A percentile compares a stretch with the other conserved stretches of the same genome.
Evolutionary conservation across 1,140 invertebrate genomes (phyloP).

Genomic region (Nixonia krombeini): DNA sequence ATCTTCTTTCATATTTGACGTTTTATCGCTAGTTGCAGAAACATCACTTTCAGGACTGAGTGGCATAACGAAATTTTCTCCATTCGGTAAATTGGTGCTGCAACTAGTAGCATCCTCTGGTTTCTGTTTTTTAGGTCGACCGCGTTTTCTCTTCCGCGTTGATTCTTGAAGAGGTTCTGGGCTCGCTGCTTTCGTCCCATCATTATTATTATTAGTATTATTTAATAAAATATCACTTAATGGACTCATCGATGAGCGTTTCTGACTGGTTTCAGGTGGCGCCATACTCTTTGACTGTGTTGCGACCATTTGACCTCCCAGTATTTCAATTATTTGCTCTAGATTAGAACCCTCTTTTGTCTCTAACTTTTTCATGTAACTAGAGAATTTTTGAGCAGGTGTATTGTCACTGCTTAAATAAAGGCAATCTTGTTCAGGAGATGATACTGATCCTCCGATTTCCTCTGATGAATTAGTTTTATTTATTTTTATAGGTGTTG

Average conservation of each 20-base stretch:
- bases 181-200: slow-evolving; percentile 38
- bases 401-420: slow-evolving; percentile 51
- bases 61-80: slow-evolving; percentile 68
- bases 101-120: slow-evolving; percentile 20
- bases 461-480: slow-evolving; percentile 1
- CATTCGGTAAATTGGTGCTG: slow-evolving; percentile 48
- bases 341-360: slow-evolving; percentile 30
- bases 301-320: slow-evolving; percentile 33
- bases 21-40: slow-evolving; percentile 65
- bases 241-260: slow-evolving; percentile 56
- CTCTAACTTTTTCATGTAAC: slow-evolving; percentile 40
- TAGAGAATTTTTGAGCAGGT: slow-evolving; percentile 45
- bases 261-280: slow-evolving; percentile 53
- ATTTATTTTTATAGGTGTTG: background rate
- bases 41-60: slow-evolving; percentile 70
- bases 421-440: slow-evolving; percentile 49
- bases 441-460: slow-evolving; percentile 1
- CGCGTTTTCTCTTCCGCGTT: slow-evolving; percentile 56
- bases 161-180: slow-evolving; percentile 27
- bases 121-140: slow-evolving; percentile 55
- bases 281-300: slow-evolving; percentile 49
- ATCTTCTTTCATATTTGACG: slow-evolving; percentile 58
- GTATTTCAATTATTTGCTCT: slow-evolving; percentile 52
- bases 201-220: slow-evolving; percentile 64
- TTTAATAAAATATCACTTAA: slow-evolving; percentile 59